These are phyloP conservation scores for Chrysopilus asiliformis DNA, from an alignment of 2,888 invertebrate genomes.

Conservation along the genomic window DNA sequence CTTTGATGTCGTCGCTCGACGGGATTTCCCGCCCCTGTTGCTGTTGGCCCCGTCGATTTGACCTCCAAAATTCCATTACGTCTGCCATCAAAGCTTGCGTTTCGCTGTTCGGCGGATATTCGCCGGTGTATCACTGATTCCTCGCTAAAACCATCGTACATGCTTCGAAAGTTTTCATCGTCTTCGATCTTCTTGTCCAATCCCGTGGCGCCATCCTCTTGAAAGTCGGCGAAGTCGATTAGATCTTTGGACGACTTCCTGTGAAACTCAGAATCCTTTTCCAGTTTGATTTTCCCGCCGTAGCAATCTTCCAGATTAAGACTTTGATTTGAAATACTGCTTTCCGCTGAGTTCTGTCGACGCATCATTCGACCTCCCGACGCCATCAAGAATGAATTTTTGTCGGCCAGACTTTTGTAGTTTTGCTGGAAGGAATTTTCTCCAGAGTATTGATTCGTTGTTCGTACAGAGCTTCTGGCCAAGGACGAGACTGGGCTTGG, in stretches of 20 bases:
- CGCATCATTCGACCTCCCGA: slow-evolving; percentile 23
- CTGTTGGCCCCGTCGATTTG: slow-evolving; percentile 5
- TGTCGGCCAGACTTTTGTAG: slow-evolving; percentile 27
- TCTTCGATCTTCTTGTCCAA: slow-evolving; percentile 12
- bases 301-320: slow-evolving; percentile 28
- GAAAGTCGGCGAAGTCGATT: slow-evolving; percentile 32
- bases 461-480: slow-evolving; percentile 32
- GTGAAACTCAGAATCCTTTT: slow-evolving; percentile 16
- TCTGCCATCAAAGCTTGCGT: slow-evolving; percentile 30
- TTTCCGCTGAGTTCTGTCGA: slow-evolving; percentile 35
- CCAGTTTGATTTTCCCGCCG: slow-evolving; percentile 12
- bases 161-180: slow-evolving; percentile 4
- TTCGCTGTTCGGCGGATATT: slow-evolving; percentile 29
- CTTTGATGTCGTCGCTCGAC: slow-evolving; percentile 33
- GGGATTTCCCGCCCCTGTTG: slow-evolving; percentile 1
- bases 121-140: slow-evolving; percentile 28
- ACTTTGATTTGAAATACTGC: slow-evolving; percentile 36
- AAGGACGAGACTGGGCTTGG: slow-evolving; percentile 24
- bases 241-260: slow-evolving; percentile 22
- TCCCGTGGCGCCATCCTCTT: slow-evolving; percentile 19
- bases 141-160: slow-evolving; percentile 18
- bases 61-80: slow-evolving; percentile 32
- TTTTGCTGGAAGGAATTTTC: slow-evolving; percentile 34
- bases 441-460: slow-evolving; percentile 29
- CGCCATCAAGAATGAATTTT: slow-evolving; percentile 24